Evolutionary conservation across 2,797 vertebrate species (phyloP).

Genomic region (Xerus rutilus): DNA sequence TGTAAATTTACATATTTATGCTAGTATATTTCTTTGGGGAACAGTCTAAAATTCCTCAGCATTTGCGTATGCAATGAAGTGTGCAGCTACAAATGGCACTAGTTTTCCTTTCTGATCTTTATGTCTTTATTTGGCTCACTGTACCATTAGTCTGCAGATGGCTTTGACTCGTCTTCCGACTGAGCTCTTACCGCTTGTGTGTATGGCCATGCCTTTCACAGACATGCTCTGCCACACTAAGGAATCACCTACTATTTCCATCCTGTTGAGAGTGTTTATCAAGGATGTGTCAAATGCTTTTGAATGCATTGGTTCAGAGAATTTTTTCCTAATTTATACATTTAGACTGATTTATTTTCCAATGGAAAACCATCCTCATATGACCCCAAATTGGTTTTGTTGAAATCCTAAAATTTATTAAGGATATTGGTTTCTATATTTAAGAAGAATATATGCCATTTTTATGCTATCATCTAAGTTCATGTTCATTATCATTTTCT

Average conservation of each 20-base stretch:
- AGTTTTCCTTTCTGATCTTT: not conserved
- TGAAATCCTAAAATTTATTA: not conserved
- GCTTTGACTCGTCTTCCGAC: not conserved
- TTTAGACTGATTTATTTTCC: not conserved
- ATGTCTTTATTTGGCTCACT: not conserved
- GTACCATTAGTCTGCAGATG: not conserved
- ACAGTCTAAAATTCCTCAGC: not conserved
- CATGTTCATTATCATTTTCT: not conserved
- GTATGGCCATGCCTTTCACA: not conserved
- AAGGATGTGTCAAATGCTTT: not conserved
- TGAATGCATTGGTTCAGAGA: not conserved
- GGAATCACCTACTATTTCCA: not conserved
- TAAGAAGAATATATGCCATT: not conserved
- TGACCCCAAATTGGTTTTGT: not conserved
- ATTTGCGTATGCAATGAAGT: not conserved
- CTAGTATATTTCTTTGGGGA: not conserved
- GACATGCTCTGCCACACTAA: not conserved
- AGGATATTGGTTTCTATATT: not conserved
- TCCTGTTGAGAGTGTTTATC: not conserved
- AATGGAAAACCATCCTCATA: not conserved
- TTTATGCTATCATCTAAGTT: not conserved
- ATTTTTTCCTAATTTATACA: not conserved
- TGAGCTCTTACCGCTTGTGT: not conserved
- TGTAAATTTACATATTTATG: not conserved
- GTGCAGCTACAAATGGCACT: not conserved